These are phyloP conservation scores for Episyrphus balteatus DNA, from an alignment of 1,140 invertebrate species.

Conservation along the genomic window DNA sequence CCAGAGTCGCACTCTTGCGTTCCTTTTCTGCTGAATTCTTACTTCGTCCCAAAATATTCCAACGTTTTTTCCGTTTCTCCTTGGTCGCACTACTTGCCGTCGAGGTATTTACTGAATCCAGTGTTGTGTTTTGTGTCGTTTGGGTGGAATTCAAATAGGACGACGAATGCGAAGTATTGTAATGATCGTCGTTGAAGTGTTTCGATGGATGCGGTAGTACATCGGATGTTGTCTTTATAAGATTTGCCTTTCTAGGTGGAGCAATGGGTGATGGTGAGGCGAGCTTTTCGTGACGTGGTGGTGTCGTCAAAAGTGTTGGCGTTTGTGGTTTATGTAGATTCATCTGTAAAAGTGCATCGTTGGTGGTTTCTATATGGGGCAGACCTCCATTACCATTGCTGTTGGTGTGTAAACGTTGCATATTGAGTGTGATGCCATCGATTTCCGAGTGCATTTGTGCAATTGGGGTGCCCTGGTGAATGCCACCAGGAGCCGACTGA, in stretches of 20 bases:
- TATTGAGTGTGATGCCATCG: too few relatives aligned
- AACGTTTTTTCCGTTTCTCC: slow-evolving; percentile 49
- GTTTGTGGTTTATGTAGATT: background rate
- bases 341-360: background rate
- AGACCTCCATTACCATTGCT: slow-evolving; percentile 15
- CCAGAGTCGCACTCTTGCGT: slow-evolving; percentile 51
- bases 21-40: slow-evolving; percentile 41
- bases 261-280: too few relatives aligned
- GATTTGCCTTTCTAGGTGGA: slow-evolving; percentile 10
- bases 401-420: background rate
- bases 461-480: slow-evolving; percentile 1
- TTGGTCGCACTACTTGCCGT: slow-evolving; percentile 20
- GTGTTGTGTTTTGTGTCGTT: slow-evolving; percentile 21
- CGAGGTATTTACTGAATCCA: slow-evolving; percentile 5
- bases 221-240: slow-evolving; percentile 13
- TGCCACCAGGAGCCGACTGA: slow-evolving; percentile 53
- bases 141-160: background rate
- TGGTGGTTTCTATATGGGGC: slow-evolving; percentile 12
- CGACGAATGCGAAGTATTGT: background rate
- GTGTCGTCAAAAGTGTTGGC: slow-evolving; percentile 10
- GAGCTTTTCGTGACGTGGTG: slow-evolving; percentile 15
- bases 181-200: background rate
- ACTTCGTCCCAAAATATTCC: slow-evolving; percentile 50
- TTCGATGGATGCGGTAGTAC: slow-evolving; percentile 11
- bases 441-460: background rate